Base-by-base conservation (phyloP, 2,888 invertebrate species). In the Kuschelorhynchus macadamiae region DNA sequence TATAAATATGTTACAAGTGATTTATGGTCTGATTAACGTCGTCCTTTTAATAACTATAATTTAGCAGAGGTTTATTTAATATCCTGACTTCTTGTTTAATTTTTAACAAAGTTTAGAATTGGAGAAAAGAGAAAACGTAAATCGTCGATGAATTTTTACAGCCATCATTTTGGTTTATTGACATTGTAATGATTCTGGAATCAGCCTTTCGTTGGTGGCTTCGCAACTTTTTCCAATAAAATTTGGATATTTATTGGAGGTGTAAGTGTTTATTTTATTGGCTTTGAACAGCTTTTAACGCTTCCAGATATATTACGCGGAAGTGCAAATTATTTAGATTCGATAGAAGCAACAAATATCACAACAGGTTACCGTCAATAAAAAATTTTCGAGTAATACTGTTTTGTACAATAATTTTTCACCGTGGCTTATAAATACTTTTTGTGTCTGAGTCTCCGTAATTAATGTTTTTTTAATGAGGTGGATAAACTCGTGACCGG, bases 1-100 rank as follows among this genome's bases (percentile, higher is more conserved):
- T 74, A 73, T 77, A 75, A 77, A 77, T 73, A 77, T 77, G 77
- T 74, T 76, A 67, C 67, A 71, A 71, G 56, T 74, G 77, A 77
- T 76, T 75, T 77, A 77, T 70, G 68, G 57, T 57, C 60, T 67
- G 72, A 70, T 74, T 74, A 73, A 76, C 66, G 73, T 75, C 74
- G 70, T 74, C 67, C 71, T 66, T 66, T 68, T 71, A 71, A 73
- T 71, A 72, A 68, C 67, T 63, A 73, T 74, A 72, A 70, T 70
- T 72, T 72, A 70, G 18, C 55, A 11, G 25, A 39, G 62, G 68
- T 70, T 70, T 70, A 64, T 71, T 71, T 71, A 63, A 71, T 63
- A 65, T 52, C 55, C 42, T 47, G 33, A 36, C 49, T 50, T 61
- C 60, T 64, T 49, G 59, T 60, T 47, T 70, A 66, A 70, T 64